These are phyloP conservation scores for Metopia argyrocephala DNA, from an alignment of 2,888 invertebrate species.

Conservation along the genomic window DNA sequence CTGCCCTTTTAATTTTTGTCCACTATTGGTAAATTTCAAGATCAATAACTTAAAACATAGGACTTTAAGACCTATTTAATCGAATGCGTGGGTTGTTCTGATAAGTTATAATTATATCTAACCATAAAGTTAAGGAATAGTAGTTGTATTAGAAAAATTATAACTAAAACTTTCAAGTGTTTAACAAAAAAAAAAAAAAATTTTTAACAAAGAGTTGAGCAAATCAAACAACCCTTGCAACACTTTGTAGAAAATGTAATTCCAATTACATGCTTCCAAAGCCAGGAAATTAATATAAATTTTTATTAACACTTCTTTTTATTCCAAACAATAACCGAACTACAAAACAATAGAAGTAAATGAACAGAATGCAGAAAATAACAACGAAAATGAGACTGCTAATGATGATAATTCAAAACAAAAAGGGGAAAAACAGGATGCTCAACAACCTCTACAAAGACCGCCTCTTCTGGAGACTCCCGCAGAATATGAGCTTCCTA, in stretches of 20 bases:
- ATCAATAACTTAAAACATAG: constrained; percentile 32
- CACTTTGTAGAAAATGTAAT: constrained; percentile 27
- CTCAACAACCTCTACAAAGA: constrained; percentile 49
- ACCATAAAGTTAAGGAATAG: not conserved
- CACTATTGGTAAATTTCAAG: constrained; percentile 41
- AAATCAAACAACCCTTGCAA: constrained; percentile 56
- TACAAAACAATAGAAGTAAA: constrained; percentile 47
- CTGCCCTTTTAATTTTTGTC: not conserved
- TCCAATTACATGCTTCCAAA: constrained; percentile 18
- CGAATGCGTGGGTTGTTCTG: constrained; percentile 58
- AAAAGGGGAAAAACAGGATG: constrained; percentile 15
- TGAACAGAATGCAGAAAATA: constrained; percentile 66
- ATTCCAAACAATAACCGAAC: not conserved
- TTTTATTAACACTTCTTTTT: constrained; percentile 44
- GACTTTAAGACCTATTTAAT: constrained; percentile 6
- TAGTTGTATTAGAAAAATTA: no score
- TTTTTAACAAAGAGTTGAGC: not conserved
- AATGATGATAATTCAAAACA: constrained; percentile 48
- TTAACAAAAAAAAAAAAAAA: not conserved
- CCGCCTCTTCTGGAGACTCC: constrained; percentile 75
- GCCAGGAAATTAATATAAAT: constrained; percentile 45
- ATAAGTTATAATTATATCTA: not conserved
- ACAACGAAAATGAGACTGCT: constrained; percentile 31
- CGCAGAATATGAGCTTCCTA: constrained; percentile 69
- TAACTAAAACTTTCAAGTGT: not conserved